phyloP scores from a whole-genome alignment of 2,888 invertebrate genomes.

The Caenorhabditis sp. region DNA sequence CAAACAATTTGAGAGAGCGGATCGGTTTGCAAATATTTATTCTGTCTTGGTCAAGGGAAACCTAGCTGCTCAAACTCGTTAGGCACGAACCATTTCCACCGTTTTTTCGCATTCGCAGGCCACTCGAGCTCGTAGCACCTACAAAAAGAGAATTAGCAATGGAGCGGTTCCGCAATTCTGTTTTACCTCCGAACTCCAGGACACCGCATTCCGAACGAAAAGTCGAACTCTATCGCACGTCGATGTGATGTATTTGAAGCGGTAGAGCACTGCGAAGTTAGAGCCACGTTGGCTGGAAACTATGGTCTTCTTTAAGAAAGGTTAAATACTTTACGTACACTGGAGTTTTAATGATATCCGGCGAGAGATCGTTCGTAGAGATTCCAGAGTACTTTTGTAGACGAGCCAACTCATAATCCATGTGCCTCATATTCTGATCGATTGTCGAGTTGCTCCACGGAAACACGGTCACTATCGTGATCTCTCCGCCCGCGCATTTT shows the following conservation, averaged over 20 bases:
- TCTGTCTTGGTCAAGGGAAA: slow-evolving; percentile 22
- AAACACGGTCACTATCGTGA: slow-evolving; percentile 26
- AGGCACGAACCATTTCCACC: slow-evolving; percentile 31
- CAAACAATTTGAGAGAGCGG: no score
- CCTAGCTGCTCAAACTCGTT: background rate
- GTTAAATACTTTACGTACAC: background rate
- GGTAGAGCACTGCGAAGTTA: slow-evolving; percentile 33
- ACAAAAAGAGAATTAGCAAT: background rate
- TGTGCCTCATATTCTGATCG: slow-evolving; percentile 17
- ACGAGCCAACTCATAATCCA: slow-evolving; percentile 33
- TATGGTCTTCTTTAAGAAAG: no score
- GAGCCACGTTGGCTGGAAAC: slow-evolving; percentile 15
- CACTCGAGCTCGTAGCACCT: slow-evolving; percentile 39
- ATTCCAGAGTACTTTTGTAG: slow-evolving; percentile 53
- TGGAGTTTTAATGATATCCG: slow-evolving; percentile 28
- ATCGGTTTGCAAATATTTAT: slow-evolving; percentile 34
- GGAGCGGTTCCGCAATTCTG: background rate
- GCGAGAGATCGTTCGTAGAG: slow-evolving; percentile 29
- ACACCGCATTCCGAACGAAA: slow-evolving; percentile 48
- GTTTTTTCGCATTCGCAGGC: slow-evolving; percentile 40
- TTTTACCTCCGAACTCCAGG: slow-evolving; percentile 47
- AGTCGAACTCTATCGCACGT: slow-evolving; percentile 41
- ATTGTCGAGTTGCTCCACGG: slow-evolving; percentile 26
- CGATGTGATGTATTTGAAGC: slow-evolving; percentile 37
- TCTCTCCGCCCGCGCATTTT: slow-evolving; percentile 48